A percentile compares a stretch with the other conserved stretches of the same genome.
Conservation (phyloP, 2,113 vertebrate species). For the Pelobates fuscus region DNA sequence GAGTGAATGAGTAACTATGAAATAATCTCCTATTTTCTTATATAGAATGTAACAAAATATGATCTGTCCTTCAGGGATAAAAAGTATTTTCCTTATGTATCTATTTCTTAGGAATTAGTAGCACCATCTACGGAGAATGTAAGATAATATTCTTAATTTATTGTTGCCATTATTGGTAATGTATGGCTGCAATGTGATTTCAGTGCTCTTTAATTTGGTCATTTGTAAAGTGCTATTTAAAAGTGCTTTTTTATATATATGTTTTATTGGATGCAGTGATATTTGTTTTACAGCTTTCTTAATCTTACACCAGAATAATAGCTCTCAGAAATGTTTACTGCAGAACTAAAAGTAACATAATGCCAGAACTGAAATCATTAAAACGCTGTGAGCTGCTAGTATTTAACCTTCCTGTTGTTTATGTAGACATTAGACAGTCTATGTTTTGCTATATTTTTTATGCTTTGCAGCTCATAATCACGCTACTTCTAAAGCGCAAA, state of each 20-base stretch:
- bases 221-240: slow-evolving; percentile 33
- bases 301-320: slow-evolving; percentile 40
- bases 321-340: slow-evolving; percentile 32
- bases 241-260: slow-evolving; percentile 7
- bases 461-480: slow-evolving; percentile 17
- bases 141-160: slow-evolving; percentile 28
- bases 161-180: slow-evolving; percentile 15
- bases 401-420: slow-evolving; percentile 40
- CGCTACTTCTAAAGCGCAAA: neutral
- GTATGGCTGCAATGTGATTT: slow-evolving; percentile 19
- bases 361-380: slow-evolving; percentile 33
- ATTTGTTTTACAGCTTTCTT: slow-evolving; percentile 29
- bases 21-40: no score
- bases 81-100: neutral
- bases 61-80: no score
- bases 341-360: slow-evolving; percentile 32
- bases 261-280: slow-evolving; percentile 3
- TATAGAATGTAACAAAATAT: no score
- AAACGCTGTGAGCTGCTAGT: slow-evolving; percentile 41
- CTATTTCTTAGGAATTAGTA: slow-evolving; percentile 31
- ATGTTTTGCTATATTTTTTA: slow-evolving; percentile 30
- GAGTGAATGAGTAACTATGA: no score
- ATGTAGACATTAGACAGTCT: slow-evolving; percentile 16
- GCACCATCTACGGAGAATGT: neutral
- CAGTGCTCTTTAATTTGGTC: slow-evolving; percentile 28